Conservation (phyloP, 2,797 vertebrate genomes). For the Peromyscus nudipes region DNA sequence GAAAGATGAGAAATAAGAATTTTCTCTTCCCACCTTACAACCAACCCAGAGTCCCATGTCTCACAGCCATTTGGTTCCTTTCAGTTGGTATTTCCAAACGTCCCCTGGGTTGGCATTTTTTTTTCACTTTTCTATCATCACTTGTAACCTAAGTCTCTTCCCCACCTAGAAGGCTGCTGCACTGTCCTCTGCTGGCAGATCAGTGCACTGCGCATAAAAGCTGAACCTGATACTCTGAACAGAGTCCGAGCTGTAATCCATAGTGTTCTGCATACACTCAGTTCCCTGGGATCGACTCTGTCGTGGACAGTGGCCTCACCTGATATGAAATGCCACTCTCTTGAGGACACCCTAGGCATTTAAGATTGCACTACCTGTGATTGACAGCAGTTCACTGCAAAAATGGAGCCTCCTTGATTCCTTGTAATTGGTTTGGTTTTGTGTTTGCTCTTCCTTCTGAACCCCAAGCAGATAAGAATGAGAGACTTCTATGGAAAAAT, state of each 20-base stretch:
- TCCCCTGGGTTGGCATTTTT: neutral
- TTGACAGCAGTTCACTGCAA: neutral
- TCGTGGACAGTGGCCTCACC: neutral
- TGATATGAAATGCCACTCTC: neutral
- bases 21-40: neutral
- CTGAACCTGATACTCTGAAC: neutral
- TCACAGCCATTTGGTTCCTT: neutral
- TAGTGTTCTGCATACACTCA: neutral
- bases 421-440: neutral
- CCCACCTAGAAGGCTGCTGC: neutral
- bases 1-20: neutral
- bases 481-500: too few relatives aligned
- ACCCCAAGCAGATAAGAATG: neutral
- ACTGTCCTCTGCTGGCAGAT: neutral
- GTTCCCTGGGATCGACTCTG: neutral
- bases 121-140: neutral
- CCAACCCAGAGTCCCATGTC: neutral
- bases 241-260: neutral
- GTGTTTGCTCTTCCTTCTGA: neutral
- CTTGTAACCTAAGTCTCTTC: neutral
- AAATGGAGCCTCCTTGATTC: neutral
- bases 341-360: neutral
- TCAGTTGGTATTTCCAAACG: neutral
- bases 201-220: fast-evolving
- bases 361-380: neutral